phyloP scores from a whole-genome alignment of 1,140 invertebrate genomes.

The Pararge aegeria region DNA sequence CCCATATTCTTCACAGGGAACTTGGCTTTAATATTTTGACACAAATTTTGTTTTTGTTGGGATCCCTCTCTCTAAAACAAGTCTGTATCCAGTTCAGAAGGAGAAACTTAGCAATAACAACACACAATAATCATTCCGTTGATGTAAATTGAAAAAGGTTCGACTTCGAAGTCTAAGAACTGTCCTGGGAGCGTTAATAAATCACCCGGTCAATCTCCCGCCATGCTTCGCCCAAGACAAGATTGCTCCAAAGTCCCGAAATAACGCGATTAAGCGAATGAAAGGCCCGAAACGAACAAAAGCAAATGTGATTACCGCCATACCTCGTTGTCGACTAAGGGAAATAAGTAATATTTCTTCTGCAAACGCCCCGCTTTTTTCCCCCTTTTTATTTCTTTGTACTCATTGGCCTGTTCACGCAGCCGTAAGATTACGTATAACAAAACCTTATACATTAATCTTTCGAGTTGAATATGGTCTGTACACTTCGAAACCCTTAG shows the following conservation, averaged over 20 bases:
- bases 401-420: slow-evolving; percentile 35
- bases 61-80: too few species aligned
- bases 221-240: slow-evolving; percentile 21
- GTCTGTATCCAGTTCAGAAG: too few species aligned
- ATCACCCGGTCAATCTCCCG: slow-evolving; percentile 30
- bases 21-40: too few species aligned
- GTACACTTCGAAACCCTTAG: too few species aligned
- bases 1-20: too few species aligned
- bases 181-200: slow-evolving; percentile 21
- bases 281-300: slow-evolving; percentile 72
- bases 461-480: neutral
- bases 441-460: slow-evolving; percentile 23
- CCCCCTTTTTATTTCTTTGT: slow-evolving; percentile 31
- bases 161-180: slow-evolving; percentile 9
- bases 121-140: slow-evolving; percentile 1
- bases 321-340: slow-evolving; percentile 68
- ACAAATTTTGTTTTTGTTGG: too few species aligned
- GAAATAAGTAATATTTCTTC: slow-evolving; percentile 77
- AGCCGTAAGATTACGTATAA: slow-evolving; percentile 35
- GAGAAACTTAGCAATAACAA: neutral
- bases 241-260: slow-evolving; percentile 52
- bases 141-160: slow-evolving; percentile 10
- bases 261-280: slow-evolving; percentile 77
- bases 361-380: slow-evolving; percentile 39
- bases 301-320: slow-evolving; percentile 77